Conservation (phyloP, 2,797 vertebrate species). For the Gymnothorax reevesii region DNA sequence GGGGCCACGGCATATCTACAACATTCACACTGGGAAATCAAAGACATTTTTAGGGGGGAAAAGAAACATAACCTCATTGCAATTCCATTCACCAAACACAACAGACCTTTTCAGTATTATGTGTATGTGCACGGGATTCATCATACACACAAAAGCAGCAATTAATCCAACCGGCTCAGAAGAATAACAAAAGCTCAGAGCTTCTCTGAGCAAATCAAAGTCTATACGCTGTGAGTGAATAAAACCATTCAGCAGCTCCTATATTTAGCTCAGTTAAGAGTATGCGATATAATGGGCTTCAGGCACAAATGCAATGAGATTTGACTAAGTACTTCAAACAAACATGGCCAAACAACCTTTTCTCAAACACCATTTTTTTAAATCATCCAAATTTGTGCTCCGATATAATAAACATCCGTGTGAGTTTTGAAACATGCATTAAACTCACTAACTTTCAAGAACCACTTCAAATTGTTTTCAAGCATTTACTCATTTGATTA, state of each 20-base stretch:
- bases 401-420: too few relatives aligned
- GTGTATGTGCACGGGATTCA: neutral
- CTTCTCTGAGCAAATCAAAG: neutral
- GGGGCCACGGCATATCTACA: too few relatives aligned
- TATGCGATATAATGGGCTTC: neutral
- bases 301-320: neutral
- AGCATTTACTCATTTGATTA: too few relatives aligned
- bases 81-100: conserved; percentile 16
- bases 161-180: neutral
- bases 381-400: too few relatives aligned
- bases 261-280: neutral
- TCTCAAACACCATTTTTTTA: too few relatives aligned
- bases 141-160: conserved; percentile 8
- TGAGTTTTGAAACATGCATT: too few relatives aligned
- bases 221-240: neutral
- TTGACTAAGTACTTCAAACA: neutral
- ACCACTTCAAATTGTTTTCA: too few relatives aligned
- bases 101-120: neutral
- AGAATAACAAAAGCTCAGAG: conserved; percentile 5
- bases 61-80: neutral
- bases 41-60: too few relatives aligned
- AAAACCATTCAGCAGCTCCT: neutral
- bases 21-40: too few relatives aligned
- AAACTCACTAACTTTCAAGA: too few relatives aligned
- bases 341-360: too few relatives aligned